A percentile compares a stretch with the other conserved stretches of the same genome.
Evolutionary conservation across 2,888 invertebrate species (phyloP).

Genomic region (Plagiodera versicolora): DNA sequence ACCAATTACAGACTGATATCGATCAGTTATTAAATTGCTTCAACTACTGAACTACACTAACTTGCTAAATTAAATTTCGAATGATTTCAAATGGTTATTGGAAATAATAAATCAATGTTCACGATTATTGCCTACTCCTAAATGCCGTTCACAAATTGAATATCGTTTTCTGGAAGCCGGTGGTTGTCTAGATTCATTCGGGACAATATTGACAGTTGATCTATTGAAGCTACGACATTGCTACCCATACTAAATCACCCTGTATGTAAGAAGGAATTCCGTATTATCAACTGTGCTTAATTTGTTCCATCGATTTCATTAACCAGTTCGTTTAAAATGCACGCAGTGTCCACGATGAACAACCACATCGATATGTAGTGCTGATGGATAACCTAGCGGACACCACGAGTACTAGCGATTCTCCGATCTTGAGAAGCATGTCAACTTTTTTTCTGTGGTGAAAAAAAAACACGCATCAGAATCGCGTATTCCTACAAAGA

Average conservation of each 20-base stretch:
- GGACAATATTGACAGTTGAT: no score
- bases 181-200: no score
- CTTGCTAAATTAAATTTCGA: constrained; percentile 4
- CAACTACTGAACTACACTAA: constrained; percentile 9
- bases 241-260: no score
- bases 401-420: constrained; percentile 33
- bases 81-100: not conserved
- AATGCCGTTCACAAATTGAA: not conserved
- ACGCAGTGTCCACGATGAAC: constrained; percentile 31
- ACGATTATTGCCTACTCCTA: not conserved
- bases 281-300: constrained; percentile 28
- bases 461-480: constrained; percentile 21
- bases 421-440: constrained; percentile 22
- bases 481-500: no score
- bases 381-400: constrained; percentile 33
- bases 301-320: constrained; percentile 33
- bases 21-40: constrained; percentile 6
- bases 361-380: constrained; percentile 34
- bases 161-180: not conserved
- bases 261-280: no score
- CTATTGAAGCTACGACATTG: no score
- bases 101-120: not conserved
- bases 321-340: constrained; percentile 35
- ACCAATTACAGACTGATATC: constrained; percentile 3
- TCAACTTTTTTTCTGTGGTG: constrained; percentile 24